Percentiles rank a stretch among this genome's conserved stretches.
Evolutionary conservation across 2,797 vertebrate genomes (phyloP).

Genomic region (Neomorphus geoffroyi): DNA sequence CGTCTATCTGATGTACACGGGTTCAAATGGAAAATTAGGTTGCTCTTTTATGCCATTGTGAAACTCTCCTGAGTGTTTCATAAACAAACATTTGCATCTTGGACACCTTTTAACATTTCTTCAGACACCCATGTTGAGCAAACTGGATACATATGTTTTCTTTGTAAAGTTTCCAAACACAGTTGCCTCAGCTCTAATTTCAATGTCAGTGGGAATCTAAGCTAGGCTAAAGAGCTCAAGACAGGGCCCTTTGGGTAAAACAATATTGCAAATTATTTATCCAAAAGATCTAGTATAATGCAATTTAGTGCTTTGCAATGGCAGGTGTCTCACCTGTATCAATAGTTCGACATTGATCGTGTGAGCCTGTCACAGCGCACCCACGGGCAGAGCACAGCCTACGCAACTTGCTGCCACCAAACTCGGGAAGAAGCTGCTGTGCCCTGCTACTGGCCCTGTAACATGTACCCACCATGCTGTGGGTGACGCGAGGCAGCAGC

Average conservation of each 20-base stretch:
- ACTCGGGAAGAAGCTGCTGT: neutral
- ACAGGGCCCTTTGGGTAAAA: neutral
- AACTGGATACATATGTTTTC: constrained; percentile 53
- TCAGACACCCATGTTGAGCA: constrained; percentile 53
- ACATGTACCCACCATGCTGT: accelerated
- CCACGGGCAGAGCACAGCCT: neutral
- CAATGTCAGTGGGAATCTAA: constrained; percentile 3
- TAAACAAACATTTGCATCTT: constrained; percentile 52
- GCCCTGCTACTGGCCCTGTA: neutral
- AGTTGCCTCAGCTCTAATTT: constrained; percentile 31
- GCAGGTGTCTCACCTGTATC: neutral
- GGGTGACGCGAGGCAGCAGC: neutral
- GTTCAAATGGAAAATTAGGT: constrained; percentile 42
- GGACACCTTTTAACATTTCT: constrained; percentile 58
- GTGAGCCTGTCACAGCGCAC: neutral
- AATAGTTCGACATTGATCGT: neutral
- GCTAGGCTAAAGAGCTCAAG: constrained; percentile 22
- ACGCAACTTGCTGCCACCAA: neutral
- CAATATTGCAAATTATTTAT: neutral
- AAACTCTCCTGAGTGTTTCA: constrained; percentile 15
- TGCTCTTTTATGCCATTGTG: constrained; percentile 6
- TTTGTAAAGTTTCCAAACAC: constrained; percentile 50
- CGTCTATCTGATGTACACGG: neutral
- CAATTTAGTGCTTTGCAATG: neutral
- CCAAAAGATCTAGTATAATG: neutral